Conservation (phyloP, 2,888 invertebrate genomes). For the Syrista parreyssii region DNA sequence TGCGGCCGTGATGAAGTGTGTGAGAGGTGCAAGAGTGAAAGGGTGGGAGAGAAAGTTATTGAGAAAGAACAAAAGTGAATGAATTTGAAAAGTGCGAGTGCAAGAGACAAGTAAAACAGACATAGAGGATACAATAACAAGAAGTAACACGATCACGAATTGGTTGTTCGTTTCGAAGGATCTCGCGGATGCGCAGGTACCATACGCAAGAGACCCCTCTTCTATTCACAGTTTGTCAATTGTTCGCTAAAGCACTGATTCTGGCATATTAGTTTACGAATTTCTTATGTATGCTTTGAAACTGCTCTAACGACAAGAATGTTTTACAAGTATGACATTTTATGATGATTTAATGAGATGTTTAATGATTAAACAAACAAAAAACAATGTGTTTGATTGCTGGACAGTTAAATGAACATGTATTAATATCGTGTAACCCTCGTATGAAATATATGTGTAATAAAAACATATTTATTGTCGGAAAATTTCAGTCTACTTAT, state of each 20-base stretch:
- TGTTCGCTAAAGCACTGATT: conserved; percentile 29
- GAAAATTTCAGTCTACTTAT: conserved; percentile 25
- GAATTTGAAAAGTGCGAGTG: neutral
- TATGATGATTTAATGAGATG: conserved; percentile 53
- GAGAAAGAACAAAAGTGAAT: conserved; percentile 1
- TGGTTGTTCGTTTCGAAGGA: conserved; percentile 14
- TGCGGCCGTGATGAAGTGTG: neutral
- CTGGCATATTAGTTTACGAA: conserved; percentile 22
- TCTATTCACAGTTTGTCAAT: conserved; percentile 23
- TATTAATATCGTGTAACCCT: conserved; percentile 66
- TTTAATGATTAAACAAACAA: conserved; percentile 48
- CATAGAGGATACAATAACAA: neutral
- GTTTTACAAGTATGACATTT: conserved; percentile 43
- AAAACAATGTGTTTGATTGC: conserved; percentile 66
- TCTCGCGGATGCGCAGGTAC: conserved; percentile 30
- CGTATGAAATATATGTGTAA: conserved; percentile 66
- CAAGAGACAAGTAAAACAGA: neutral
- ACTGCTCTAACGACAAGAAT: conserved; percentile 41
- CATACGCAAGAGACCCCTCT: conserved; percentile 13
- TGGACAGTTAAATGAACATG: conserved; percentile 67
- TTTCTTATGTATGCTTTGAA: conserved; percentile 39
- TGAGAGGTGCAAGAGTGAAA: no score
- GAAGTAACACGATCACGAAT: neutral
- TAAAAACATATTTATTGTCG: conserved; percentile 67
- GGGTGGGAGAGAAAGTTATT: conserved; percentile 5